phyloP scores from a whole-genome alignment of 2,113 vertebrate genomes.

The Chlorocebus sabaeus region DNA sequence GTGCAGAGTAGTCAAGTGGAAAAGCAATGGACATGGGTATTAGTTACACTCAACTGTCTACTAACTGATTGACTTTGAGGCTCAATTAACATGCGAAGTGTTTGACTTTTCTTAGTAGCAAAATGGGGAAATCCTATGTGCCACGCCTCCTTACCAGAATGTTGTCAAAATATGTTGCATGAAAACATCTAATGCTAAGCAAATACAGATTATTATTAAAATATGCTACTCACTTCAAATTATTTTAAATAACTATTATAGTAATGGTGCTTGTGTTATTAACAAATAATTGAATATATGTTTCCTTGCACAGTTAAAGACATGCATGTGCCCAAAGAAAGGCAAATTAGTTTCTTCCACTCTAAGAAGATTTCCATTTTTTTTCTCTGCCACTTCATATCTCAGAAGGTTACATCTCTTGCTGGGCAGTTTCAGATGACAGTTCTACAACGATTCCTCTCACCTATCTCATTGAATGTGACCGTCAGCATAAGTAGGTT shows the following conservation, averaged over 20 bases:
- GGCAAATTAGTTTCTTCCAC: not conserved
- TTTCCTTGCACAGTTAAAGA: slow-evolving; percentile 17
- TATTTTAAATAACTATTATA: not conserved
- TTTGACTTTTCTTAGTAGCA: not conserved
- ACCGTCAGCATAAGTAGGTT: not conserved
- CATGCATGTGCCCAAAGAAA: not conserved
- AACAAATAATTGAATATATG: not conserved
- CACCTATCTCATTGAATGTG: not conserved
- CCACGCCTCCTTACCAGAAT: not conserved
- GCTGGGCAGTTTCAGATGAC: not conserved
- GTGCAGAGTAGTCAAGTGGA: not conserved
- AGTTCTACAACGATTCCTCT: not conserved
- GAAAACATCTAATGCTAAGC: not conserved
- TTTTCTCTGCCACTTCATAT: not conserved
- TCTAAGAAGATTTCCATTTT: not conserved
- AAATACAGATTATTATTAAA: not conserved
- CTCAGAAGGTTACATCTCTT: not conserved
- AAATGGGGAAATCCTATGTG: not conserved
- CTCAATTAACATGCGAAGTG: not conserved
- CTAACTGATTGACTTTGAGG: not conserved
- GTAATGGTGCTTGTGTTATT: not conserved
- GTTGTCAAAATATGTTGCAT: not conserved
- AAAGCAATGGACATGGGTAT: not conserved
- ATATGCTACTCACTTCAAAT: not conserved
- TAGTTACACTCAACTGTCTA: not conserved